Evolutionary conservation across 2,113 vertebrate species (phyloP).

Genomic region (Centropristis striata): DNA sequence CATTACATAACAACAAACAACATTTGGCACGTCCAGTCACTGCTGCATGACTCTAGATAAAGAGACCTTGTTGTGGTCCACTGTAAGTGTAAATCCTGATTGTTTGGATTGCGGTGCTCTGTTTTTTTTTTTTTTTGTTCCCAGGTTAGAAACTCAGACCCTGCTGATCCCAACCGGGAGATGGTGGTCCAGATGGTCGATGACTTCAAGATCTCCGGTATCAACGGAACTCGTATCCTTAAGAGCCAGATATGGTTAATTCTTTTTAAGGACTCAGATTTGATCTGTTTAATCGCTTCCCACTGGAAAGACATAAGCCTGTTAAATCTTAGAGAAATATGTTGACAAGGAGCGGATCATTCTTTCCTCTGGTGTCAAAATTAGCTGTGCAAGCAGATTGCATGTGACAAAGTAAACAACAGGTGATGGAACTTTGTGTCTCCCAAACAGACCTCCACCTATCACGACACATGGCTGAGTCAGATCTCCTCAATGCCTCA

Average conservation of each 20-base stretch:
- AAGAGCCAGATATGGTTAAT: conserved; percentile 4
- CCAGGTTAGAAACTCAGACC: conserved; percentile 93
- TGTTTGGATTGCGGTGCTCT: background rate
- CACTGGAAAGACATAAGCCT: background rate
- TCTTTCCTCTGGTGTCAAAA: conserved; percentile 36
- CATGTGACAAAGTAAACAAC: conserved; percentile 62
- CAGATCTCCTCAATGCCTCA: conserved; percentile 48
- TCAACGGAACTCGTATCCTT: conserved; percentile 98
- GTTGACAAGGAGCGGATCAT: background rate
- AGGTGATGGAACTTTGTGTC: conserved; percentile 51
- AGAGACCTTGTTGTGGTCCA: background rate
- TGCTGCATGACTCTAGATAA: background rate
- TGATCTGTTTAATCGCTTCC: background rate
- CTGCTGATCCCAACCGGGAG: conserved; percentile 93
- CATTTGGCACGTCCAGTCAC: no score
- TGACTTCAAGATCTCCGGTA: conserved; percentile 98
- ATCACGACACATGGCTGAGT: conserved; percentile 32
- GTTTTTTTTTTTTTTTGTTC: conserved; percentile 15
- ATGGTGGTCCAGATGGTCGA: conserved; percentile 96
- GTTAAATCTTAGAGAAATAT: background rate
- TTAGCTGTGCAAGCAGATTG: background rate
- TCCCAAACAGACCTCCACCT: conserved; percentile 31
- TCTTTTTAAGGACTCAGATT: background rate
- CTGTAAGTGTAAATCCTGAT: background rate
- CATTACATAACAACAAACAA: no score